Evolutionary conservation across 2,113 vertebrate species (phyloP).

Genomic region (Gambusia affinis): DNA sequence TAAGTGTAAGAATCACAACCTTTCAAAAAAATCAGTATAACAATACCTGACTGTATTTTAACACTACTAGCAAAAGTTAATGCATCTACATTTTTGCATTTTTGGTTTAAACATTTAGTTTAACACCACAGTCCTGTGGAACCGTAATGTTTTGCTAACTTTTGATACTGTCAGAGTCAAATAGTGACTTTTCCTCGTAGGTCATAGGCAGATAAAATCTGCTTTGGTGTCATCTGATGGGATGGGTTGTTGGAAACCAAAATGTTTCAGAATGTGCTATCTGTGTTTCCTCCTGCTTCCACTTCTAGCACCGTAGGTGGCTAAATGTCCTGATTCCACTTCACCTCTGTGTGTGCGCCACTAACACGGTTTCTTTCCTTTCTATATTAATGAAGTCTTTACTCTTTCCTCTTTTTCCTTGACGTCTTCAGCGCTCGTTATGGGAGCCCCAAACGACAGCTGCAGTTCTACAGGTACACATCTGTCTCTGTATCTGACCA

Average conservation of each 20-base stretch:
- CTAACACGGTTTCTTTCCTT: conserved; percentile 42
- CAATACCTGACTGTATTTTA: too few relatives aligned
- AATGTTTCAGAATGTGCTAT: not conserved
- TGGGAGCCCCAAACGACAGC: conserved; percentile 98
- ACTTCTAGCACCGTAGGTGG: not conserved
- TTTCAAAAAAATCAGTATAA: too few relatives aligned
- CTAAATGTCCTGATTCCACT: not conserved
- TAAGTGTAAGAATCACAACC: too few relatives aligned
- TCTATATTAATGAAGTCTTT: conserved; percentile 48
- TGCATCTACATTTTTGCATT: too few relatives aligned
- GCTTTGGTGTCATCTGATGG: not conserved
- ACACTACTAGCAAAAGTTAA: too few relatives aligned
- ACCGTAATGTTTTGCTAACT: not conserved
- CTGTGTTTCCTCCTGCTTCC: not conserved
- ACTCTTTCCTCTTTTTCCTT: conserved; percentile 51
- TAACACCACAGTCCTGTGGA: not conserved
- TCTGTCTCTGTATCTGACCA: conserved; percentile 23
- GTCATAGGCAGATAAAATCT: not conserved
- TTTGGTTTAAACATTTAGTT: not conserved
- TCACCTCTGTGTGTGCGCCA: not conserved
- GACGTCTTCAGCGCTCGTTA: conserved; percentile 93
- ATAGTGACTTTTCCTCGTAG: not conserved
- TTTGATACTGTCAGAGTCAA: not conserved
- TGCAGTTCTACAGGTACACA: conserved; percentile 99
- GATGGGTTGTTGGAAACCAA: not conserved